Percentiles rank a stretch among this genome's conserved stretches.
Conservation (phyloP, 2,113 vertebrate genomes). For the Apodemus sylvaticus region DNA sequence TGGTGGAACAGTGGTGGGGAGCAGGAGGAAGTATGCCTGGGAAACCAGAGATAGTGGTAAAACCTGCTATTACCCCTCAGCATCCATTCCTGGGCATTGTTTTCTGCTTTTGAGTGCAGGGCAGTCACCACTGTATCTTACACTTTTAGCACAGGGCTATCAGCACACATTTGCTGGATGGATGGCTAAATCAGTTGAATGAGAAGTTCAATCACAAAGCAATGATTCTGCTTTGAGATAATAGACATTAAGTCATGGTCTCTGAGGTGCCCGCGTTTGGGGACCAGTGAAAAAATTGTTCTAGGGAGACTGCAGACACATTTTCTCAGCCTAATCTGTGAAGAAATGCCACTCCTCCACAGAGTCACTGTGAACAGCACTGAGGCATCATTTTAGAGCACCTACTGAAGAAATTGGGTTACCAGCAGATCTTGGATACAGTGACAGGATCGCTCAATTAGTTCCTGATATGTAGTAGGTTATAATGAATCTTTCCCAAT, state of each 20-base stretch:
- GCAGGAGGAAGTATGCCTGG: not conserved
- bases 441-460: not conserved
- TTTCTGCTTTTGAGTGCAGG: not conserved
- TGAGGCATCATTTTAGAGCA: not conserved
- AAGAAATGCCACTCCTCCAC: not conserved
- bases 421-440: not conserved
- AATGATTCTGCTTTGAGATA: not conserved
- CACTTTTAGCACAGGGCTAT: too few relatives aligned
- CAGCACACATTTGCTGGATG: too few relatives aligned
- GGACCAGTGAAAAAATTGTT: not conserved
- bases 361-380: not conserved
- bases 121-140: not conserved
- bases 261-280: slow-evolving; percentile 1
- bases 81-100: not conserved
- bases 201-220: not conserved
- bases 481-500: not conserved
- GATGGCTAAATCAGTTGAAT: too few relatives aligned
- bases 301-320: not conserved
- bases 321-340: not conserved
- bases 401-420: not conserved
- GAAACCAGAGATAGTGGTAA: not conserved
- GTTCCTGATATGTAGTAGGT: not conserved
- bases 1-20: not conserved
- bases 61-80: not conserved
- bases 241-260: not conserved